Percentiles rank a stretch among this genome's conserved stretches.
Conservation (phyloP, 2,888 invertebrate genomes). For the Cheilosia variabilis region DNA sequence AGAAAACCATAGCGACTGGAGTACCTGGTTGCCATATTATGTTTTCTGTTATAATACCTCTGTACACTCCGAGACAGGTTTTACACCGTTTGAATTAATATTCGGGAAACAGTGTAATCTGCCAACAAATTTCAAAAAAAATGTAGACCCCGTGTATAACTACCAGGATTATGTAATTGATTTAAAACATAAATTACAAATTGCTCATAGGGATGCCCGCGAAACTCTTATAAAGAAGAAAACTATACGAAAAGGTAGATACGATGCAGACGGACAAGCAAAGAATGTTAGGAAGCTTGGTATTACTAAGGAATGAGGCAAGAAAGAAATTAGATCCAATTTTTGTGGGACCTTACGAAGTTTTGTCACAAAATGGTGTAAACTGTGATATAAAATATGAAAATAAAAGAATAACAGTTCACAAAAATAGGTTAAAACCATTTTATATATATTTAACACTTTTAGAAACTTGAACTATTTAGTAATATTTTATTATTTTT, state of each 20-base stretch:
- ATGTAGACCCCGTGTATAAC: not conserved
- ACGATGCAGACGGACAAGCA: not conserved
- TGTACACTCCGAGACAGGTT: conserved; percentile 8
- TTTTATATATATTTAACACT: too few relatives aligned
- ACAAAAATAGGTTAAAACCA: too few relatives aligned
- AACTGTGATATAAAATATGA: too few relatives aligned
- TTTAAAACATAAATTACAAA: too few relatives aligned
- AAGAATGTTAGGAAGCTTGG: not conserved
- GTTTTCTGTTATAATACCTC: conserved; percentile 12
- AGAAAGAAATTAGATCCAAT: not conserved
- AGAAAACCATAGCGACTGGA: conserved; percentile 9
- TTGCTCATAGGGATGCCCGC: too few relatives aligned
- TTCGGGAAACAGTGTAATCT: not conserved
- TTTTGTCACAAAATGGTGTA: too few relatives aligned
- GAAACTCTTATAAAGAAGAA: not conserved
- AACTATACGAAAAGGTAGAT: not conserved
- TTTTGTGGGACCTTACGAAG: not conserved
- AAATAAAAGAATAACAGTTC: too few relatives aligned
- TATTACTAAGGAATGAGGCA: not conserved
- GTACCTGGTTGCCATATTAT: not conserved
- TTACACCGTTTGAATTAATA: too few relatives aligned
- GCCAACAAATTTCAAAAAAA: not conserved
- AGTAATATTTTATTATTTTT: too few relatives aligned
- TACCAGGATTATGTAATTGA: too few relatives aligned
- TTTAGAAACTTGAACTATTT: too few relatives aligned